Evolutionary conservation across 2,888 invertebrate genomes (phyloP).

Genomic region (Patella depressa): DNA sequence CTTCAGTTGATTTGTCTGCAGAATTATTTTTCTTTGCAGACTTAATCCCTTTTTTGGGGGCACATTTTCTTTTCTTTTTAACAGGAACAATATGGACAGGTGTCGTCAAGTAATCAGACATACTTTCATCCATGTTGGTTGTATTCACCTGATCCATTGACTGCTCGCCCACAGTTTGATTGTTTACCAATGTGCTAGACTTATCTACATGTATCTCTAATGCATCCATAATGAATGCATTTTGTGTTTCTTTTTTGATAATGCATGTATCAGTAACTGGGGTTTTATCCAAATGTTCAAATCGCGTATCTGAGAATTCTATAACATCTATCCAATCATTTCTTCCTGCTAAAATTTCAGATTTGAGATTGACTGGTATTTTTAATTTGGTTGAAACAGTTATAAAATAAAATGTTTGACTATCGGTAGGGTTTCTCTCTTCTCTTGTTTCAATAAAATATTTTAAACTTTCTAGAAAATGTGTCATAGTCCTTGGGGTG

Average conservation of each 20-base stretch:
- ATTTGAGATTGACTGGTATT: neutral
- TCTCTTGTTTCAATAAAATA: neutral
- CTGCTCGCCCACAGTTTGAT: neutral
- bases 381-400: neutral
- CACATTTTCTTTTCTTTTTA: no score
- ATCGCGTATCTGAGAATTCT: neutral
- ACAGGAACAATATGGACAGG: neutral
- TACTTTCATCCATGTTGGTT: no score
- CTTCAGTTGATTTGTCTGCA: neutral
- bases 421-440: neutral
- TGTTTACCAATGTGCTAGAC: no score
- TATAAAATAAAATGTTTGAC: neutral
- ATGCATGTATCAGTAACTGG: neutral
- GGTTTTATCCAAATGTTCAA: neutral
- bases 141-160: no score
- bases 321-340: neutral
- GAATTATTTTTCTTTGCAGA: neutral
- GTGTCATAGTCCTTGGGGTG: no score
- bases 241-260: no score
- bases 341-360: neutral
- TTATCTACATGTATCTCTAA: no score
- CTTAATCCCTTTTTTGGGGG: neutral
- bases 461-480: neutral
- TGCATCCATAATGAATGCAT: no score
- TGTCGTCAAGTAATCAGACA: neutral